Percentiles rank a stretch among this genome's conserved stretches.
Evolutionary conservation across 2,113 vertebrate species (phyloP).

Genomic region (Gobius niger): DNA sequence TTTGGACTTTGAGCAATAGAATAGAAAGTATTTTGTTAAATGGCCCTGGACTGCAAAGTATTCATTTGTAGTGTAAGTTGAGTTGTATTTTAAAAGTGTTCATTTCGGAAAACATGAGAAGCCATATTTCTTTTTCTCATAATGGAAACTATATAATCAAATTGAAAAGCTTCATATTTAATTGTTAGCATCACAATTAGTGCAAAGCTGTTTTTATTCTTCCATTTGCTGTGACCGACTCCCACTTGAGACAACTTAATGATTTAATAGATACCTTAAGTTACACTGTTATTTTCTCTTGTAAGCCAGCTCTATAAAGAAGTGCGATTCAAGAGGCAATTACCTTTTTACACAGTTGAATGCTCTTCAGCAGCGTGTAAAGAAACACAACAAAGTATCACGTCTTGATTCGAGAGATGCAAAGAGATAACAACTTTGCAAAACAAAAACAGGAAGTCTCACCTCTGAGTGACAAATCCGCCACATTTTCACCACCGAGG

Average conservation of each 20-base stretch:
- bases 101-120: too few relatives aligned
- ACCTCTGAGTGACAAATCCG: constrained; percentile 22
- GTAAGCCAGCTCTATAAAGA: constrained; percentile 10
- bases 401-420: constrained; percentile 4
- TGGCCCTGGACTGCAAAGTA: too few relatives aligned
- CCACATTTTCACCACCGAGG: constrained; percentile 22
- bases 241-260: neutral
- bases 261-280: neutral
- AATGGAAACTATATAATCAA: too few relatives aligned
- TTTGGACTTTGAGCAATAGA: too few relatives aligned
- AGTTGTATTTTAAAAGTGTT: too few relatives aligned
- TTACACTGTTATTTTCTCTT: neutral
- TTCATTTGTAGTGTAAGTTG: too few relatives aligned
- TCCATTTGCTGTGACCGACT: neutral
- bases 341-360: constrained; percentile 18
- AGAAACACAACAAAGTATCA: constrained; percentile 28
- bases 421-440: constrained; percentile 1
- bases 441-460: constrained; percentile 29
- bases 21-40: too few relatives aligned
- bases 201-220: neutral
- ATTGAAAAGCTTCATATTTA: neutral
- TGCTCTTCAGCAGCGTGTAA: constrained; percentile 28
- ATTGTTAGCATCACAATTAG: neutral
- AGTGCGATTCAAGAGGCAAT: constrained; percentile 18
- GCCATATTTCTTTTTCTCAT: too few relatives aligned